Conservation (phyloP, 2,888 invertebrate species). For the Sclerodermus sp. region DNA sequence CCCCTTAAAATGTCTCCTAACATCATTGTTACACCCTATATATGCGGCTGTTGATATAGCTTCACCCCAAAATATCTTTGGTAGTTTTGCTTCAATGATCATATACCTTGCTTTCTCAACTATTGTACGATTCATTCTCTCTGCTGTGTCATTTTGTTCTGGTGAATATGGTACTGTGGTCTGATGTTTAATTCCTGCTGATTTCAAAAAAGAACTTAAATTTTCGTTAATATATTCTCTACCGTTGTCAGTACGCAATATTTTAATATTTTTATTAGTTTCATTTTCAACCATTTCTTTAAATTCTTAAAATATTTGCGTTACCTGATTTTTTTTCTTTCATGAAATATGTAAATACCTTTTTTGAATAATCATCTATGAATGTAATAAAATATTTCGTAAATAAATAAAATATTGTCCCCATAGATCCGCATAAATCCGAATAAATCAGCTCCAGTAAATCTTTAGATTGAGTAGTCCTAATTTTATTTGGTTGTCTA, state of each 20-base stretch:
- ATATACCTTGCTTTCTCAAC: slow-evolving; percentile 6
- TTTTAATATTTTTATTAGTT: slow-evolving; percentile 4
- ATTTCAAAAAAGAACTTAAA: not conserved
- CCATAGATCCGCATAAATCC: not conserved
- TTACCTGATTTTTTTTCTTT: not conserved
- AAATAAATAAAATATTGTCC: not conserved
- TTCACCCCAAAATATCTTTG: not conserved
- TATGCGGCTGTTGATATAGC: not conserved
- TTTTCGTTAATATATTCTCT: slow-evolving; percentile 1
- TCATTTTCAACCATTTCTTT: slow-evolving; percentile 4
- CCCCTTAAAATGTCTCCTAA: no score
- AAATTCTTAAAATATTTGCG: not conserved
- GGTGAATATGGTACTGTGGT: slow-evolving; percentile 1
- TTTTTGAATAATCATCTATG: not conserved
- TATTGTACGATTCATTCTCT: slow-evolving; percentile 6
- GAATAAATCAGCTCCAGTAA: not conserved
- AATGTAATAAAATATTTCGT: not conserved
- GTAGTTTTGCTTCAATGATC: not conserved
- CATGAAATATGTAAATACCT: not conserved
- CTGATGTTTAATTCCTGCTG: slow-evolving; percentile 4
- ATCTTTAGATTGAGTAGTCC: no score
- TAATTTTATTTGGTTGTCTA: no score
- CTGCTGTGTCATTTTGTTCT: slow-evolving; percentile 7
- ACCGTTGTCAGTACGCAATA: slow-evolving; percentile 1
- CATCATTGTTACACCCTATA: no score